phyloP scores from a whole-genome alignment of 2,113 vertebrate species.

The Arothron firmamentum region DNA sequence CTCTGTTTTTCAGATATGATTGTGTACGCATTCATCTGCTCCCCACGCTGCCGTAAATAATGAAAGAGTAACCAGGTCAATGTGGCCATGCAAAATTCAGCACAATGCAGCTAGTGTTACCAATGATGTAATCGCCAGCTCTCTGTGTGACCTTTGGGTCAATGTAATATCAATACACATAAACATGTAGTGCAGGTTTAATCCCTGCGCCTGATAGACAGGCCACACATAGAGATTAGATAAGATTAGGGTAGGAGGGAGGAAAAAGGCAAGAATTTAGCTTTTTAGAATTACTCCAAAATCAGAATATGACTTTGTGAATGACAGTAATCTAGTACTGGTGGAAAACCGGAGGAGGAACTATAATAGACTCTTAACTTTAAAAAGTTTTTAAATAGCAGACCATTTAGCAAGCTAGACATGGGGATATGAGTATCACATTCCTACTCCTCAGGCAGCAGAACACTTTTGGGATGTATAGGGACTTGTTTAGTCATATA shows the following conservation, averaged over 20 bases:
- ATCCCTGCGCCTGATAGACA: conserved; percentile 18
- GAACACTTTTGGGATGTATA: conserved; percentile 10
- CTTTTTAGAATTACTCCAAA: too few relatives aligned
- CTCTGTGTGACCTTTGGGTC: conserved; percentile 46
- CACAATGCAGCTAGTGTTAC: conserved; percentile 69
- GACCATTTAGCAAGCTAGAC: conserved; percentile 17
- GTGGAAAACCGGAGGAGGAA: too few relatives aligned
- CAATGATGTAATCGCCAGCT: conserved; percentile 55
- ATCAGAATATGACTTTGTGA: too few relatives aligned
- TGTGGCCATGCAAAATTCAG: conserved; percentile 76
- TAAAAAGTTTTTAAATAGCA: conserved; percentile 6
- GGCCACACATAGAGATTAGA: conserved; percentile 34
- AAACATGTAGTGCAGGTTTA: conserved; percentile 31
- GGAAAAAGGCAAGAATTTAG: conserved; percentile 17
- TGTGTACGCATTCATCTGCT: conserved; percentile 38
- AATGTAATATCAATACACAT: conserved; percentile 47
- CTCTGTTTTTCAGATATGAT: conserved; percentile 9
- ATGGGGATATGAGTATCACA: conserved; percentile 9
- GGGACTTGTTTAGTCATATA: conserved; percentile 13
- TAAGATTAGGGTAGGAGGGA: conserved; percentile 30
- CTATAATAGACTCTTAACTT: too few relatives aligned
- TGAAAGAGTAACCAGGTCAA: conserved; percentile 67
- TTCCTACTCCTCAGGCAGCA: conserved; percentile 10
- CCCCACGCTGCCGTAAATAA: conserved; percentile 68
- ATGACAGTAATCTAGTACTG: too few relatives aligned